Conservation (phyloP, 2,888 invertebrate species). For the Trimorus sp. region DNA sequence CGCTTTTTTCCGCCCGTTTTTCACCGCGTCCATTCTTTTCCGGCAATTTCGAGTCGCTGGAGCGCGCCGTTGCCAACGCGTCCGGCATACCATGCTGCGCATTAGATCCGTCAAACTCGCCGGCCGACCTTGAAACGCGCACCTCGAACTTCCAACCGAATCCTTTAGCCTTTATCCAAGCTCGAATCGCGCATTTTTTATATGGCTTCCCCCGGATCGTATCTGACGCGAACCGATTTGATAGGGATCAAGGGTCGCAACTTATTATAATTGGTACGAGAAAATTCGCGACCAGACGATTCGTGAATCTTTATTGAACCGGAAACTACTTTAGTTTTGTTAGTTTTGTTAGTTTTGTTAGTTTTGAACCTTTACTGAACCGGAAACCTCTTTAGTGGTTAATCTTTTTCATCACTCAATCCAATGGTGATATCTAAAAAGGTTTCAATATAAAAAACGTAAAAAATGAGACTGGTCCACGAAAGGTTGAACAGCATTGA, state of each 20-base stretch:
- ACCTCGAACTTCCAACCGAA: constrained; percentile 35
- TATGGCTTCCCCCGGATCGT: not conserved
- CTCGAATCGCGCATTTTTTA: no score
- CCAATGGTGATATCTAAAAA: no score
- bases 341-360: no score
- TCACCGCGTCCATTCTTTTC: not conserved
- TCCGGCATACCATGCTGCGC: not conserved
- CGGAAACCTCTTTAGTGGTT: not conserved
- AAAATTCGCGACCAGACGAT: not conserved
- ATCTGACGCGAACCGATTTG: constrained; percentile 38
- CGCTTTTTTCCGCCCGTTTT: constrained; percentile 14
- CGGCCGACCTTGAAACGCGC: constrained; percentile 43
- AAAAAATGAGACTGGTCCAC: no score
- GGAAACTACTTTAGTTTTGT: constrained; percentile 2
- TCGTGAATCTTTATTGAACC: not conserved
- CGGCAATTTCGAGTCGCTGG: constrained; percentile 11
- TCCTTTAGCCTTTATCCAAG: constrained; percentile 15
- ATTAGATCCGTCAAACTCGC: constrained; percentile 33
- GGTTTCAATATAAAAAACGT: no score
- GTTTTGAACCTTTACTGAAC: not conserved
- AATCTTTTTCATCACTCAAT: no score
- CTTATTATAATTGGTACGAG: no score
- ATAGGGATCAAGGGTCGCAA: not conserved
- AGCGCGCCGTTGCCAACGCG: constrained; percentile 3
- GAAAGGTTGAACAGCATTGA: no score